A percentile compares a stretch with the other conserved stretches of the same genome.
These are phyloP conservation scores for Pipistrellus nathusii DNA, from an alignment of 2,797 vertebrate genomes.

Conservation along the genomic window DNA sequence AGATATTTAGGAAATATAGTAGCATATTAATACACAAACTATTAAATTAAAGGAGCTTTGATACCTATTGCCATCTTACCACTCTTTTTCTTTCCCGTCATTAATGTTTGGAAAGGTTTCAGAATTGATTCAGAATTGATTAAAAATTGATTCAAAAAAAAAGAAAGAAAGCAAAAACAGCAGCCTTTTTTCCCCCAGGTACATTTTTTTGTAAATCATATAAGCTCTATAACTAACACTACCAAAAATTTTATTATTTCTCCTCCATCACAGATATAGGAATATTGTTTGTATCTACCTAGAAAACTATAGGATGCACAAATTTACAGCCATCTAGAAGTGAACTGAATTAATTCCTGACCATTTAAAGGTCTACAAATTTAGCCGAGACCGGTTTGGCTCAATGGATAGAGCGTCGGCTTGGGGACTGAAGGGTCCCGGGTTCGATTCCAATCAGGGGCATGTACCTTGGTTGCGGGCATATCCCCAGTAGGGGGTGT, in stretches of 20 bases:
- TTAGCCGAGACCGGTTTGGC: not conserved
- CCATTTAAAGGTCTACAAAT: constrained; percentile 20
- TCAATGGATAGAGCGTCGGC: too few relatives aligned
- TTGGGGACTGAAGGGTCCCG: too few relatives aligned
- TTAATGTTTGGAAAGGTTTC: constrained; percentile 53
- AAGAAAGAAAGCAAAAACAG: not conserved
- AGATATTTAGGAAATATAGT: constrained; percentile 80
- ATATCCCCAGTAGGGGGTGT: too few relatives aligned
- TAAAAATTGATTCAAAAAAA: not conserved
- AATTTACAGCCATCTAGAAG: not conserved
- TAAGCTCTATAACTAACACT: not conserved
- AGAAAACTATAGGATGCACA: not conserved
- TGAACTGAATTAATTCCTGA: constrained; percentile 48
- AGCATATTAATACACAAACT: constrained; percentile 76
- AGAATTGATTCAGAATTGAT: constrained; percentile 42
- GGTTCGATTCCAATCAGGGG: too few relatives aligned
- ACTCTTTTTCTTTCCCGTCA: not conserved
- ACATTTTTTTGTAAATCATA: constrained; percentile 25
- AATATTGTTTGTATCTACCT: not conserved
- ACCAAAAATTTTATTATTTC: constrained; percentile 25
- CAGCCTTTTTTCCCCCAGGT: not conserved
- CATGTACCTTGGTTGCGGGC: too few relatives aligned
- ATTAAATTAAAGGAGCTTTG: constrained; percentile 59
- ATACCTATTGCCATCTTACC: not conserved
- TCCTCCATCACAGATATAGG: not conserved